Percentiles rank a stretch among this genome's conserved stretches.
phyloP scores from a whole-genome alignment of 2,113 vertebrate genomes.

The Grammomys surdaster region DNA sequence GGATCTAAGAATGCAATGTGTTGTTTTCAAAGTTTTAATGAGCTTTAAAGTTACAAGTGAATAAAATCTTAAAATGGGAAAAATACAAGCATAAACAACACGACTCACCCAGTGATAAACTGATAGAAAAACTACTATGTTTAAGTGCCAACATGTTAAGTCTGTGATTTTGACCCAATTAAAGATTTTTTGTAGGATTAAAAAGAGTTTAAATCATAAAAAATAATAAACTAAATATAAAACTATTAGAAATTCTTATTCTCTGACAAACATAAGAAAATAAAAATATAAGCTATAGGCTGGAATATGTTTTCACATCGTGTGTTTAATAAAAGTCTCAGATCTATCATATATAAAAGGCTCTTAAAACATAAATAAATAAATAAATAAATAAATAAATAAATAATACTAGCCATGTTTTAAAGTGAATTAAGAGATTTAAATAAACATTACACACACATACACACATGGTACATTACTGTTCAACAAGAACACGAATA shows the following conservation, averaged over 20 bases:
- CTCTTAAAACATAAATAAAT: not conserved
- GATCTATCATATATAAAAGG: not conserved
- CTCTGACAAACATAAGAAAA: not conserved
- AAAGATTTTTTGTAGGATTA: not conserved
- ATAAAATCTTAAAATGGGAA: not conserved
- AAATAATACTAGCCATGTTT: not conserved
- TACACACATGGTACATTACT: not conserved
- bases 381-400: not conserved
- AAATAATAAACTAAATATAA: not conserved
- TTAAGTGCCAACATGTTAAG: not conserved
- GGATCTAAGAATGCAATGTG: not conserved
- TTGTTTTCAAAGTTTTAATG: not conserved
- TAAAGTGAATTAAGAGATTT: not conserved
- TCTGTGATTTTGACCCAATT: not conserved
- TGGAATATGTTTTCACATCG: not conserved
- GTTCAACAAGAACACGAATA: not conserved
- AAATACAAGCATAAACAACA: not conserved
- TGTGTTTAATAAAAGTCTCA: not conserved
- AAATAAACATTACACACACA: not conserved
- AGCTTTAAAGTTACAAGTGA: not conserved
- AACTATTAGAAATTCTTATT: not conserved
- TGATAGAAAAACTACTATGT: not conserved
- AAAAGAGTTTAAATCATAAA: not conserved
- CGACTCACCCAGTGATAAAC: not conserved
- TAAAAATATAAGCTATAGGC: not conserved